A percentile compares a stretch with the other conserved stretches of the same genome.
Conservation (phyloP, 2,888 invertebrate genomes). For the Nemapogon koenigi region DNA sequence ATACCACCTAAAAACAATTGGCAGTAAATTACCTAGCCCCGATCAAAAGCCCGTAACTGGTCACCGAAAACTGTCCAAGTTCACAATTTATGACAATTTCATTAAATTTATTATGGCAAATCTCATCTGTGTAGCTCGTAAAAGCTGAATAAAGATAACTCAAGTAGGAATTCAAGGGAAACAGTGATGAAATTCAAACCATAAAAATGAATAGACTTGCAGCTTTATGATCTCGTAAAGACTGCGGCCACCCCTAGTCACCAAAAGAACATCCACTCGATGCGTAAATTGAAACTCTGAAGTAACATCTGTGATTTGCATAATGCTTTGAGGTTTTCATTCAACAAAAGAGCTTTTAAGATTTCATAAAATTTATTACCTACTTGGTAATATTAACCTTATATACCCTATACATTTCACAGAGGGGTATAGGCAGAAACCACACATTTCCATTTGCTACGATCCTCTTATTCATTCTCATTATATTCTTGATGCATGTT, state of each 20-base stretch:
- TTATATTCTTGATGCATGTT: too few species aligned
- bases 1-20: too few species aligned
- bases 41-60: too few species aligned
- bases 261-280: slow-evolving; percentile 4
- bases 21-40: too few species aligned
- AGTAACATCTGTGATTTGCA: slow-evolving; percentile 14
- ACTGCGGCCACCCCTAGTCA: slow-evolving; percentile 3
- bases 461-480: too few species aligned
- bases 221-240: slow-evolving; percentile 12
- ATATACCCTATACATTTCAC: too few species aligned
- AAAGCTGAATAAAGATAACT: slow-evolving; percentile 24
- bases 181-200: slow-evolving; percentile 11
- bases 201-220: slow-evolving; percentile 11
- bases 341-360: neutral
- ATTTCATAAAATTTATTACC: neutral
- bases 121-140: slow-evolving; percentile 38
- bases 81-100: slow-evolving; percentile 2
- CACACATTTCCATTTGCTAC: too few species aligned
- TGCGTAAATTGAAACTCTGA: slow-evolving; percentile 16
- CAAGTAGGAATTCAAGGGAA: slow-evolving; percentile 6
- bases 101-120: slow-evolving; percentile 28
- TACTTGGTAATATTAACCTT: too few species aligned
- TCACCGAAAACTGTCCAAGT: too few species aligned
- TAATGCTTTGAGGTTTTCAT: slow-evolving; percentile 5
- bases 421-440: too few species aligned